Base-by-base conservation (phyloP, 2,888 invertebrate genomes). In the Nemotelus pantherinus region DNA sequence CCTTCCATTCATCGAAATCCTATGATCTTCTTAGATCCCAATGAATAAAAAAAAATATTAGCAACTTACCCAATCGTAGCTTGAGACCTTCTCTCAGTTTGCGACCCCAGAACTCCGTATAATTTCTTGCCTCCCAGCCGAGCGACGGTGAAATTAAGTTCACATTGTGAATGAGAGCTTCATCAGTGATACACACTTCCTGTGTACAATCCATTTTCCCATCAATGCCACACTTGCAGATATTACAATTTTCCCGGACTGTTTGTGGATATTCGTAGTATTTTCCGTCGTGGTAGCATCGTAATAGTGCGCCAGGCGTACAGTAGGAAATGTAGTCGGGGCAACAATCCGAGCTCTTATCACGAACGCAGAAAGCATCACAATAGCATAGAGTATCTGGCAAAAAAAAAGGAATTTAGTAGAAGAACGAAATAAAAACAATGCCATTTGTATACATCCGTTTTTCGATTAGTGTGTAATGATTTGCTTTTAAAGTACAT, bases 311-410 rank as follows among this genome's bases (percentile, higher is more conserved):
- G 57, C 85, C 83, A 6, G 91, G 91, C 81, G 88, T 88, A 84
- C 98, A 98, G 80, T 91, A 91, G 0, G 90, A 88, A 85, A 90
- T 91, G 85, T 93, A 98, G 87, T 98, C 98, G 0, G 98, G 98
- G 84, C 98, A 98, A 85, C 98, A 98, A 85, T 98, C 98, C 81
- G 92, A 92, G 55, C 90, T 89, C 7, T 88, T 85, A 0, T 90
- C 90, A 50, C 93, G 88, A 84, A 95, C 93, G 88, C 98, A 98
- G 88, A 97, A 98, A 81, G 94, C 90, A 86, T 98, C 98, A 86
- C 98, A 98, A 87, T 98, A 98, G 87, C 98, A 98, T 10, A 94
- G 86, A 0, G 96, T 95, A 79, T 91, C 96, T 93, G 83, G 7
- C 80, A 81, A 60, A 25, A 53, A 70, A 45, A 60, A 50, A 71